Percentiles rank a stretch among this genome's conserved stretches.
phyloP scores from a whole-genome alignment of 2,888 invertebrate species.

The Patella caerulea region DNA sequence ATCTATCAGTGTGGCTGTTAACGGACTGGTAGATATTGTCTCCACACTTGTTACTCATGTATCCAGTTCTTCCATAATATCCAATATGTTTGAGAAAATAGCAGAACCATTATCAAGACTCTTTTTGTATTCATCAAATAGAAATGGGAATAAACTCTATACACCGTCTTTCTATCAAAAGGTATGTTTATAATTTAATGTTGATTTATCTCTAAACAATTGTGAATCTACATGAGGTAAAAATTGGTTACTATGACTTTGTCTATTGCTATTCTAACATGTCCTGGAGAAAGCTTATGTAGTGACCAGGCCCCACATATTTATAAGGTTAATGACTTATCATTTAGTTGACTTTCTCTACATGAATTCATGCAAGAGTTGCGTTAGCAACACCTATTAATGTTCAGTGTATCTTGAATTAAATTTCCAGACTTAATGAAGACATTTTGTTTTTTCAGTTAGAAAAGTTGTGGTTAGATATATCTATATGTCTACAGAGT shows the following conservation, averaged over 20 bases:
- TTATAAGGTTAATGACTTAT: too few species aligned
- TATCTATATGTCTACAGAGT: constrained; percentile 55
- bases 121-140: constrained; percentile 40
- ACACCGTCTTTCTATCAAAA: constrained; percentile 51
- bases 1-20: constrained; percentile 40
- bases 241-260: too few species aligned
- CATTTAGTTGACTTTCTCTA: too few species aligned
- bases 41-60: constrained; percentile 49
- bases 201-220: too few species aligned
- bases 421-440: neutral
- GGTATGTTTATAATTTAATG: constrained; percentile 33
- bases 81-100: constrained; percentile 45
- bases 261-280: too few species aligned
- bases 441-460: constrained; percentile 44
- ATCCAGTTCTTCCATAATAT: constrained; percentile 44
- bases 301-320: too few species aligned
- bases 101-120: constrained; percentile 49
- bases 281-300: too few species aligned
- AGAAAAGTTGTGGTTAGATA: constrained; percentile 64
- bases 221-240: too few species aligned
- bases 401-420: neutral
- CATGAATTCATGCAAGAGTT: neutral
- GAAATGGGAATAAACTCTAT: constrained; percentile 43
- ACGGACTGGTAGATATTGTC: constrained; percentile 41
- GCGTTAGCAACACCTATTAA: neutral